These are phyloP conservation scores for Ploceus nigricollis DNA, from an alignment of 2,113 vertebrate species.

Conservation along the genomic window DNA sequence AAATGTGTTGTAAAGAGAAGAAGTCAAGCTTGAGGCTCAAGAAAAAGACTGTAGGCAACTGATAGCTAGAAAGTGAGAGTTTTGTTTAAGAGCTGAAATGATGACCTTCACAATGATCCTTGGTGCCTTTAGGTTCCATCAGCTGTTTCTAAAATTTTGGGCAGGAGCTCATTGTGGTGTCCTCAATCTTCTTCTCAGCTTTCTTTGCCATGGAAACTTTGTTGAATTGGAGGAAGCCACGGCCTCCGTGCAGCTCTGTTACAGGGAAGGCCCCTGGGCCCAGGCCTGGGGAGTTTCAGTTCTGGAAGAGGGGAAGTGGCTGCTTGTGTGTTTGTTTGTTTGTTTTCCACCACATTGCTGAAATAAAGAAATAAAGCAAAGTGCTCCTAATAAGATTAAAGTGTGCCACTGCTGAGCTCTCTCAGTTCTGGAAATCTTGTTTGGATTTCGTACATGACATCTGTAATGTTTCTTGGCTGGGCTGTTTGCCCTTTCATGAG, in stretches of 20 bases:
- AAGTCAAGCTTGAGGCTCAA: neutral
- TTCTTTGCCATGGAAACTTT: neutral
- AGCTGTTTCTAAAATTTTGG: neutral
- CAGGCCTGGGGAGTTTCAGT: neutral
- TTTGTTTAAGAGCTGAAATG: neutral
- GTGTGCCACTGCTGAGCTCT: neutral
- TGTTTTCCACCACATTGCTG: neutral
- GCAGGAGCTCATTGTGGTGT: accelerated
- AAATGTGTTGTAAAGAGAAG: neutral
- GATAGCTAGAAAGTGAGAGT: neutral
- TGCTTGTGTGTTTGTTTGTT: neutral
- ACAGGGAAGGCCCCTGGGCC: neutral
- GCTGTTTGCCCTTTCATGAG: neutral
- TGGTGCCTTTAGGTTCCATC: neutral
- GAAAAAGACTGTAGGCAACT: neutral
- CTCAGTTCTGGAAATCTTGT: neutral
- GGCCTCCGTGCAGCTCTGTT: neutral
- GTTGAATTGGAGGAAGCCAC: neutral
- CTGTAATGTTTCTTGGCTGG: neutral
- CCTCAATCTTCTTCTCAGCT: neutral
- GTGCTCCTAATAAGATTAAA: neutral
- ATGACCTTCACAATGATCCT: neutral
- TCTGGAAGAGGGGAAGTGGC: neutral
- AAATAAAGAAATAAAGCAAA: neutral
- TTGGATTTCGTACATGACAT: neutral